Evolutionary conservation across 2,888 invertebrate species (phyloP).

Genomic region (Caenorhabditis zanzibari): DNA sequence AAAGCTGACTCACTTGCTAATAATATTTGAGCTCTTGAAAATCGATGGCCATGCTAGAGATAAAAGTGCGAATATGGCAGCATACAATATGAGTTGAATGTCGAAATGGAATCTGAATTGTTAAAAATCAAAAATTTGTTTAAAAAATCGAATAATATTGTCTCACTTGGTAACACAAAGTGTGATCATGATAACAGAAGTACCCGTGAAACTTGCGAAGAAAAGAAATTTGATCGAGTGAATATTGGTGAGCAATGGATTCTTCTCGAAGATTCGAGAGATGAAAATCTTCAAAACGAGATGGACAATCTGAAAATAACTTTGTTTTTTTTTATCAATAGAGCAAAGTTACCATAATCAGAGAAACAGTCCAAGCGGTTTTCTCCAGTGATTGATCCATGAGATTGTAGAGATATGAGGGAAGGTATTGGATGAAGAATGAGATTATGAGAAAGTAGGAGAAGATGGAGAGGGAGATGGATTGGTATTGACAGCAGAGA

Average conservation of each 20-base stretch:
- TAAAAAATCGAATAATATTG: neutral
- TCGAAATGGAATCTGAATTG: conserved; percentile 44
- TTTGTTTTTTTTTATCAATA: too few relatives aligned
- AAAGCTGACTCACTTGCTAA: conserved; percentile 46
- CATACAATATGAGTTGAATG: conserved; percentile 35
- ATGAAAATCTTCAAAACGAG: conserved; percentile 32
- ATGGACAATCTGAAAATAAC: conserved; percentile 21
- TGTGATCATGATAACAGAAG: conserved; percentile 40
- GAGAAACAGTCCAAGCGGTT: conserved; percentile 39
- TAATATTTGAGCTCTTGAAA: conserved; percentile 57
- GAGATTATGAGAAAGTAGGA: conserved; percentile 17
- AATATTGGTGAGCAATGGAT: conserved; percentile 30
- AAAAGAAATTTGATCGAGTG: conserved; percentile 42
- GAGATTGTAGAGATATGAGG: conserved; percentile 39
- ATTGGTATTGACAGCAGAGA: conserved; percentile 51
- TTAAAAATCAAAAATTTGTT: conserved; percentile 7
- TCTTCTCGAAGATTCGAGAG: conserved; percentile 49
- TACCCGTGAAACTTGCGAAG: conserved; percentile 37
- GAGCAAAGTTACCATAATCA: conserved; percentile 25
- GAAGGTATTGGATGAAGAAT: conserved; percentile 41
- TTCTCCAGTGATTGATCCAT: conserved; percentile 34
- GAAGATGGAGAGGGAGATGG: conserved; percentile 38
- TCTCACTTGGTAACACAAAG: conserved; percentile 47
- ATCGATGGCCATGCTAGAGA: conserved; percentile 54
- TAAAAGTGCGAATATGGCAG: conserved; percentile 43